Evolutionary conservation across 2,797 vertebrate genomes (phyloP).

Genomic region (Phylloscopus collybita): DNA sequence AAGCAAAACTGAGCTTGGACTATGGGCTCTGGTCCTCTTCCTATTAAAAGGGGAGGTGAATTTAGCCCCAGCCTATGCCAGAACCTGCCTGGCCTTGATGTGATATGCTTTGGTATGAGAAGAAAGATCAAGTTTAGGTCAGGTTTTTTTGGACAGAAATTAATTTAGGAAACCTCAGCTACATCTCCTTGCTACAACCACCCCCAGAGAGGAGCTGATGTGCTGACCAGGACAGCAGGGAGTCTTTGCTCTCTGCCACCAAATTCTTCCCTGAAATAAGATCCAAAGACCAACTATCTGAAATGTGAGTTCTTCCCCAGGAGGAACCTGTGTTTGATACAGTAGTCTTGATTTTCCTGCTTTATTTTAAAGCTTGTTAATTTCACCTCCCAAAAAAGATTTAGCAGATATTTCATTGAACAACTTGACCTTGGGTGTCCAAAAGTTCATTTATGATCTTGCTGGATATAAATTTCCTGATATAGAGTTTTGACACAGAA

Average conservation of each 20-base stretch:
- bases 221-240: not conserved
- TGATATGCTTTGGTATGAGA: not conserved
- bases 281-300: not conserved
- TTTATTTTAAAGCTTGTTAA: not conserved
- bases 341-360: slow-evolving; percentile 20
- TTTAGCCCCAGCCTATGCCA: not conserved
- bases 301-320: not conserved
- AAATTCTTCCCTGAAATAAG: not conserved
- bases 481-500: slow-evolving; percentile 49
- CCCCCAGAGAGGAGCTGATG: not conserved
- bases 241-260: not conserved
- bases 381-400: not conserved
- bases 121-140: not conserved
- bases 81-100: not conserved
- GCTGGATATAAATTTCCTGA: slow-evolving; percentile 55
- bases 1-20: not conserved
- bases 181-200: not conserved
- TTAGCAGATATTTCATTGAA: not conserved
- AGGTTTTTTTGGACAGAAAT: not conserved
- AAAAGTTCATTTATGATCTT: slow-evolving; percentile 63
- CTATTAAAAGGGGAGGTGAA: not conserved
- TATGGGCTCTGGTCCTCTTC: not conserved
- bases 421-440: slow-evolving; percentile 23
- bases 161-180: not conserved
- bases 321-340: not conserved